Percentiles rank a stretch among this genome's conserved stretches.
These are phyloP conservation scores for Cairina moschata DNA, from an alignment of 2,113 vertebrate genomes.

Conservation along the genomic window DNA sequence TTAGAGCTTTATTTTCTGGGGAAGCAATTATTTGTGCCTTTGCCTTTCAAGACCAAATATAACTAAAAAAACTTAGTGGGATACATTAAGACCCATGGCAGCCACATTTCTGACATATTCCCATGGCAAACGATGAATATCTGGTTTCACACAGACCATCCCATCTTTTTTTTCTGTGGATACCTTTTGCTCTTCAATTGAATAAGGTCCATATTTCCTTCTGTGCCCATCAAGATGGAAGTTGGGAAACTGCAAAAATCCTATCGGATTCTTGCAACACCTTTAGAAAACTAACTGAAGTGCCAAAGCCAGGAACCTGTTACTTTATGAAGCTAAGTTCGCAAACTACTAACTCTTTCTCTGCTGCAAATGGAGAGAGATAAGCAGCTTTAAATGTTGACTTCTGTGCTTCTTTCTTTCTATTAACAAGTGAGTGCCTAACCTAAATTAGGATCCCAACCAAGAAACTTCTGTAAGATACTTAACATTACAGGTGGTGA, in stretches of 20 bases:
- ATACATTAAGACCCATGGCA: background rate
- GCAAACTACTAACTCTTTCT: background rate
- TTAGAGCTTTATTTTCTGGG: background rate
- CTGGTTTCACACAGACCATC: background rate
- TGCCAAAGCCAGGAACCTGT: background rate
- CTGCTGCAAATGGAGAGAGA: background rate
- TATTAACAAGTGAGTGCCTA: background rate
- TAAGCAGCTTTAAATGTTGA: background rate
- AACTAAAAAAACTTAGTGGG: background rate
- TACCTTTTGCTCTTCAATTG: background rate
- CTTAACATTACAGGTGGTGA: background rate
- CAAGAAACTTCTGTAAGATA: background rate
- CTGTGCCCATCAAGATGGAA: background rate
- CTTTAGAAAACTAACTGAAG: background rate
- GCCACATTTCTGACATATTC: background rate
- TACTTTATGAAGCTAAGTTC: background rate
- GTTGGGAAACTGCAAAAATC: background rate
- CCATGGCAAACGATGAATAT: background rate
- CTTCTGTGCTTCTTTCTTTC: background rate
- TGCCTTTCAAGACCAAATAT: background rate
- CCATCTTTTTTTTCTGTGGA: background rate
- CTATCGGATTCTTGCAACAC: rapidly evolving
- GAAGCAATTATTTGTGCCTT: background rate
- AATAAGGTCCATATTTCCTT: background rate
- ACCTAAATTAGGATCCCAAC: background rate